Evolutionary conservation across 2,888 invertebrate species (phyloP), one percentile per base, ranked within the genome.

Genomic region (Bombylius major): DNA sequence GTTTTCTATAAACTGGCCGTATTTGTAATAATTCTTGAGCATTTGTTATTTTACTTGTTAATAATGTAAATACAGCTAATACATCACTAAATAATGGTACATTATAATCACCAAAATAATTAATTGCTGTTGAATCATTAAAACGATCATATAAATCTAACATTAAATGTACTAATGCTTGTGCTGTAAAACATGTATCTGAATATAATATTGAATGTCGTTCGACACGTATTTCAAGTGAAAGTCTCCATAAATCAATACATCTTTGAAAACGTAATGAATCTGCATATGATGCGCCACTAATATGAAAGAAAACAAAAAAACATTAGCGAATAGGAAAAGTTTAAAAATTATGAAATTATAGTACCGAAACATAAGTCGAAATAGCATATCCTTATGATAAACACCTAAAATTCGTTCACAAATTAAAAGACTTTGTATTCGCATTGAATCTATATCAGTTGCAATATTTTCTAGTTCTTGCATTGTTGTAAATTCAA

Each of bases 311-410:
- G 48, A 12, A 36, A 36, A 36, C 4, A 36, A 36, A 23, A 23
- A 2, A 23, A 23, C 23, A 23, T 23, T 23, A 23, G 23, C 4
- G 36, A 36, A 36, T 8, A 36, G 36, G 9, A 5, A 42, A 2
- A 42, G 11, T 42, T 11, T 42, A 42, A 1, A 11, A 11, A 42
- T 42, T 36, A 36, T 6, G 4, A 6, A 36, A 31, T n/a, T 9
- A 5, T 78, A 78, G 7, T 76, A 81, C 63, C 86, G 76, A 71
- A 81, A 84, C 80, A 85, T 85, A 59, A 86, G 75, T 50, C 86
- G 78, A 73, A 87, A 92, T 57, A 92, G 81, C 57, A 89, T 88
- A 72, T 95, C 94, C 71, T 89, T 89, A 75, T 96, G 94, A 63
- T 81, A 76, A 1, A 84, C 79, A 1, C 94, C 94, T 33, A 96